Conservation (phyloP, 2,797 vertebrate genomes). For the Benthosema pterotum region DNA sequence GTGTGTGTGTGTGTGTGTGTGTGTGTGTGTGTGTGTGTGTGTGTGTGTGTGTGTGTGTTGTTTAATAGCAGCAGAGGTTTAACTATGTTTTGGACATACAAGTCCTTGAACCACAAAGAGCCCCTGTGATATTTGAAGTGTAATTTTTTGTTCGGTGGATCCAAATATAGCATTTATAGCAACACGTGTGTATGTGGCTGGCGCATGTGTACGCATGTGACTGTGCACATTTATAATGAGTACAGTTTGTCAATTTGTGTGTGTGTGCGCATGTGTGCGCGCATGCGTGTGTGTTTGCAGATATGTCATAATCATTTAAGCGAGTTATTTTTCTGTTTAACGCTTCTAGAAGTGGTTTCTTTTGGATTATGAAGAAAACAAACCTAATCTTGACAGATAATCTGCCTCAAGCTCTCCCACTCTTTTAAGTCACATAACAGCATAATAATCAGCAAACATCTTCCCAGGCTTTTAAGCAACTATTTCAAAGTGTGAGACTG, state of each 20-base stretch:
- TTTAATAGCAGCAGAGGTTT: too few species aligned
- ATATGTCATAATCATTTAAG: too few species aligned
- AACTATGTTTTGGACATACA: too few species aligned
- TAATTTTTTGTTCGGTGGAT: too few species aligned
- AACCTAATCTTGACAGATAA: slow-evolving; percentile 38
- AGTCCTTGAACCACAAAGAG: too few species aligned
- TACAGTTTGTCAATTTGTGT: not conserved
- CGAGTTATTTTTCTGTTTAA: not conserved
- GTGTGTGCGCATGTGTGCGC: not conserved
- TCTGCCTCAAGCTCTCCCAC: slow-evolving; percentile 28
- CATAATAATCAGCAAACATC: slow-evolving; percentile 39
- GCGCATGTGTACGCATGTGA: too few species aligned
- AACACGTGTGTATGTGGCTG: not conserved
- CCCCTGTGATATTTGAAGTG: not conserved
- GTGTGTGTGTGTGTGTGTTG: too few species aligned
- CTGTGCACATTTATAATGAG: too few species aligned
- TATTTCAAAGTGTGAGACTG: slow-evolving; percentile 49
- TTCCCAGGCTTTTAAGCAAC: slow-evolving; percentile 55
- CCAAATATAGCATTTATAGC: not conserved
- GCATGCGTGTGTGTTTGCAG: not conserved
- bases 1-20: not conserved
- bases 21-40: not conserved
- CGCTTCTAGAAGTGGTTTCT: slow-evolving; percentile 7
- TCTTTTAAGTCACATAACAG: slow-evolving; percentile 44
- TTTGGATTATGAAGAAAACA: slow-evolving; percentile 23